Conservation (phyloP, 2,113 vertebrate species). For the Lasiurus cinereus region DNA sequence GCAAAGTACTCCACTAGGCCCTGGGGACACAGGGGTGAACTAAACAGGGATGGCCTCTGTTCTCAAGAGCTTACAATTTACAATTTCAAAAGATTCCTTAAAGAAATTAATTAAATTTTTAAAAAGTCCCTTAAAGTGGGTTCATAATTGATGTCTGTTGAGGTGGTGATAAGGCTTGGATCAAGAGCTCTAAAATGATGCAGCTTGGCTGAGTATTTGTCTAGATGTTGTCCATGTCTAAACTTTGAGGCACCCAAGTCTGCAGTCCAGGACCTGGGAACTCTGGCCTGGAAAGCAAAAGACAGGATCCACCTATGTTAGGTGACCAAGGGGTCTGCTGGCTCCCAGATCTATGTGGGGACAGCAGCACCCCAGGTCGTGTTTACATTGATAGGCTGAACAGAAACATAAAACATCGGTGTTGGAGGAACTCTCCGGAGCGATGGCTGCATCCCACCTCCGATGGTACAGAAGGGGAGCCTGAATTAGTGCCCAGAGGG, state of each 20-base stretch:
- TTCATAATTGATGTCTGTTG: not conserved
- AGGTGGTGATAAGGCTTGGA: not conserved
- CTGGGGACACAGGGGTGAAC: not conserved
- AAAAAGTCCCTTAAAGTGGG: not conserved
- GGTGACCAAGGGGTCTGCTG: not conserved
- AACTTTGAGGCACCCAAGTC: not conserved
- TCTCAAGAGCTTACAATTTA: slow-evolving; percentile 3
- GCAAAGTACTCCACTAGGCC: not conserved
- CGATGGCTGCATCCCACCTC: not conserved
- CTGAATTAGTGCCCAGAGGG: not conserved
- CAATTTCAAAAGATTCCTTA: not conserved
- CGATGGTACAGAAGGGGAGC: not conserved
- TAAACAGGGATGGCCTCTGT: slow-evolving; percentile 29
- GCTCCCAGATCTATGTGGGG: accelerated
- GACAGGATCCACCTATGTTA: not conserved
- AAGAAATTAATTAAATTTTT: not conserved
- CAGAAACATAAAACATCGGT: not conserved
- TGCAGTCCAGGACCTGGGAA: not conserved
- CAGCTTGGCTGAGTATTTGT: not conserved
- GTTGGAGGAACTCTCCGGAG: not conserved
- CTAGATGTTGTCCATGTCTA: not conserved
- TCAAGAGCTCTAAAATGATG: not conserved
- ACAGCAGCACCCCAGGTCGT: not conserved
- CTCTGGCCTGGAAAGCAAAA: not conserved
- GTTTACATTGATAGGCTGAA: not conserved